Conservation (phyloP, 2,797 vertebrate species). For the Muraenolepis orangiensis region DNA sequence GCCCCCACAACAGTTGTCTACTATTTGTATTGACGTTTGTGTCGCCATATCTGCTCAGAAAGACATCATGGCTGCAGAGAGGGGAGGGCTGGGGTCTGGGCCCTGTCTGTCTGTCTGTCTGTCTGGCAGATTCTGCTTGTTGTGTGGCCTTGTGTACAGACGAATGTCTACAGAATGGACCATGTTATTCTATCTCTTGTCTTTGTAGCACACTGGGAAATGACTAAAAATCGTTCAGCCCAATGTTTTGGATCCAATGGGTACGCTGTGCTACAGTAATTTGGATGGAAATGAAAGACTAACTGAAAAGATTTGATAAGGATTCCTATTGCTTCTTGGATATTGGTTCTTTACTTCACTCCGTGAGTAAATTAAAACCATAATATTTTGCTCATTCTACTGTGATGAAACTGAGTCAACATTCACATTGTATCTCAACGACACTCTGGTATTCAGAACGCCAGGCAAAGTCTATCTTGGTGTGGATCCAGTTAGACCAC, state of each 20-base stretch:
- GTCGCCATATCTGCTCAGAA: background rate
- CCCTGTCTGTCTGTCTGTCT: background rate
- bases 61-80: background rate
- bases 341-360: background rate
- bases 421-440: background rate
- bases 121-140: too few relatives aligned
- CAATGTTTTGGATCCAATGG: background rate
- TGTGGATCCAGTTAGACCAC: background rate
- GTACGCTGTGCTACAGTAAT: too few relatives aligned
- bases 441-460: background rate
- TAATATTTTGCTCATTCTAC: background rate
- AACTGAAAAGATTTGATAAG: too few relatives aligned
- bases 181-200: background rate
- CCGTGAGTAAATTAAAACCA: background rate
- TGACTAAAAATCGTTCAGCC: background rate
- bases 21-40: background rate
- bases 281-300: too few relatives aligned
- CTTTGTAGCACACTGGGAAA: background rate
- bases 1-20: background rate
- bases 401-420: background rate
- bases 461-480: background rate
- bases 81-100: background rate
- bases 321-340: background rate
- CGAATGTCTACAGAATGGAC: too few relatives aligned
- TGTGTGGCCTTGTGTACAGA: too few relatives aligned